phyloP scores from a whole-genome alignment of 1,140 invertebrate genomes.

The Ips typographus region DNA sequence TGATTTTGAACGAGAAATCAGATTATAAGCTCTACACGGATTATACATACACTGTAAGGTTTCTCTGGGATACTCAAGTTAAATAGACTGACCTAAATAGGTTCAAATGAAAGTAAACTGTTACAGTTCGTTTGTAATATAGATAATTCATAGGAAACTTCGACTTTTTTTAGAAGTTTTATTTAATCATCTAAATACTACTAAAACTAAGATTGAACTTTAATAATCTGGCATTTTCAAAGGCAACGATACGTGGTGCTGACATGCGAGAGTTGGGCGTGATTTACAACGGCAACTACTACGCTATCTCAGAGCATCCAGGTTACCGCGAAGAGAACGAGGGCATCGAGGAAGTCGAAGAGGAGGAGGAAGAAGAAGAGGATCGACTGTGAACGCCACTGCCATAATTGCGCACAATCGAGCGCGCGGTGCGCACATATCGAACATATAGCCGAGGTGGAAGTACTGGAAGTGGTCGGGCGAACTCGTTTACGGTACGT shows the following conservation, averaged over 20 bases:
- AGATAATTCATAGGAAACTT: not conserved
- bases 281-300: constrained; percentile 94
- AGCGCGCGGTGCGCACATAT: constrained; percentile 48
- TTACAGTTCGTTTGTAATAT: not conserved
- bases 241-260: constrained; percentile 87
- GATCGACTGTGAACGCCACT: constrained; percentile 72
- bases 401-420: constrained; percentile 45
- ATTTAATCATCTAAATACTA: too few relatives aligned
- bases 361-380: constrained; percentile 76
- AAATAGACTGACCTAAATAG: too few relatives aligned
- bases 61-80: too few relatives aligned
- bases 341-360: constrained; percentile 76
- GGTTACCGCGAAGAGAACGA: constrained; percentile 86
- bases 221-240: too few relatives aligned
- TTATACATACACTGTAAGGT: too few relatives aligned
- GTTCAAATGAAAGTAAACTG: too few relatives aligned
- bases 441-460: constrained; percentile 40
- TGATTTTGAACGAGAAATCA: too few relatives aligned
- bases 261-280: constrained; percentile 86
- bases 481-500: too few relatives aligned
- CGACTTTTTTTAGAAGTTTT: too few relatives aligned
- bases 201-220: too few relatives aligned
- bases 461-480: constrained; percentile 19
- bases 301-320: constrained; percentile 91
- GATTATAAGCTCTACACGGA: too few relatives aligned